A percentile compares a stretch with the other conserved stretches of the same genome.
phyloP scores from a whole-genome alignment of 2,888 invertebrate species.

The Graphium colonna region DNA sequence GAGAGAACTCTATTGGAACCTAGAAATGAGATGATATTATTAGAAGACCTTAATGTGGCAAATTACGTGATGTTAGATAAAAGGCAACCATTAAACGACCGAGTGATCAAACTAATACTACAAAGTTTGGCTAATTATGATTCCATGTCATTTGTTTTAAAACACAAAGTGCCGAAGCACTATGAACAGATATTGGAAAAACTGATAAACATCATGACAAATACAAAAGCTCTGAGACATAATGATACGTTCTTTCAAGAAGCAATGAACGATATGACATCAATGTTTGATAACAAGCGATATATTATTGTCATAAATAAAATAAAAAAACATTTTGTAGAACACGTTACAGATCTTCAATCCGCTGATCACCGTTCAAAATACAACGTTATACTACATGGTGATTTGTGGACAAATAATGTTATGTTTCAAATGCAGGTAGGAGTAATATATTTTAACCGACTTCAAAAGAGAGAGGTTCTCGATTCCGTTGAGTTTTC shows the following conservation, averaged over 20 bases:
- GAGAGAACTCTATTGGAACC: slow-evolving; percentile 29
- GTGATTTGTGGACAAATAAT: slow-evolving; percentile 53
- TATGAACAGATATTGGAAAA: slow-evolving; percentile 4
- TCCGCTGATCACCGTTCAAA: slow-evolving; percentile 32
- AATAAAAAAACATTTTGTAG: slow-evolving; percentile 3
- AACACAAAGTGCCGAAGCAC: slow-evolving; percentile 34
- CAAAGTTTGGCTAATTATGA: slow-evolving; percentile 46
- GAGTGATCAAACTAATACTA: slow-evolving; percentile 38
- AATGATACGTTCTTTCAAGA: slow-evolving; percentile 7
- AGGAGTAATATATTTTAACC: too few relatives aligned
- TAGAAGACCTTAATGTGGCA: slow-evolving; percentile 44
- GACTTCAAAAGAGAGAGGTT: too few relatives aligned
- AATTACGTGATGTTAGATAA: slow-evolving; percentile 43
- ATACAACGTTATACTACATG: slow-evolving; percentile 43
- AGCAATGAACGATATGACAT: slow-evolving; percentile 4
- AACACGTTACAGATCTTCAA: slow-evolving; percentile 22
- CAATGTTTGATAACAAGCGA: slow-evolving; percentile 33
- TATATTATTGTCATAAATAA: slow-evolving; percentile 33
- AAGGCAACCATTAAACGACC: slow-evolving; percentile 37
- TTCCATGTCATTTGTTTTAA: slow-evolving; percentile 47
- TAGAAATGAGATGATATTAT: slow-evolving; percentile 42
- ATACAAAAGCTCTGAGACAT: slow-evolving; percentile 4
- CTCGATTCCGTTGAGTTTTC: too few relatives aligned
- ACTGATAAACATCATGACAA: slow-evolving; percentile 8
- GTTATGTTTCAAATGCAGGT: slow-evolving; percentile 43